Base-by-base conservation (phyloP, 2,113 vertebrate genomes). In the Heterocephalus glaber region DNA sequence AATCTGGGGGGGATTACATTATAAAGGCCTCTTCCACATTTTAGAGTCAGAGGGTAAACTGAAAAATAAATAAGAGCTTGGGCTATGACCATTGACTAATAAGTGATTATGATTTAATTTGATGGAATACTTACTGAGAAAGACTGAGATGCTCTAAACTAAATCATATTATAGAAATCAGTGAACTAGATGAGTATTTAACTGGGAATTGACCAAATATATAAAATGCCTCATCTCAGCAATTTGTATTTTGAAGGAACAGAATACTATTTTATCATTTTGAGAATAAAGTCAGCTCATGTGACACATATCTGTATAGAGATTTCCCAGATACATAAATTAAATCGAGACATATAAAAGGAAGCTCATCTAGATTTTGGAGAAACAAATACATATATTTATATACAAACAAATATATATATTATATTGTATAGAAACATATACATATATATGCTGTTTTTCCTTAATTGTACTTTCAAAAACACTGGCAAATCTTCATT, bases 51-150 rank as follows among this genome's bases (percentile, higher is more conserved):
- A 91, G 14, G 28, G 4, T 35, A 33, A 77, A 94, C 33, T 82
- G 38, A 49, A 60, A 63, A 54, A 60, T 65, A 11, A 70, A 54
- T 41, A 52, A 6, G 24, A 24, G 0, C 47, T 35, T 47, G 20
- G 47, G n/a, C 17, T 92, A 2, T 60, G 44, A 90, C 70, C 35
- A 66, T 20, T 94, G 49, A 77, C 47, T 54, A 11, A 56, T 76
- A 76, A 65, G 24, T 89, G 10, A 63, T 84, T 74, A 54, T 83
- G 10, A 70, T 91, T 92, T 92, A 88, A 88, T 77, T 86, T 90
- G 33, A 81, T 5, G 86, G 33, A 96, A 92, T 87, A 95, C 16
- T 95, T 84, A 72, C 4, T 60, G 38, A 96, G 35, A 77, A 92
- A 92, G 65, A 86, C 5, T 2, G 33, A 92, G 52, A 88, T 61